Base-by-base conservation (phyloP, 2,888 invertebrate species). In the Caenorhabditis afra region DNA sequence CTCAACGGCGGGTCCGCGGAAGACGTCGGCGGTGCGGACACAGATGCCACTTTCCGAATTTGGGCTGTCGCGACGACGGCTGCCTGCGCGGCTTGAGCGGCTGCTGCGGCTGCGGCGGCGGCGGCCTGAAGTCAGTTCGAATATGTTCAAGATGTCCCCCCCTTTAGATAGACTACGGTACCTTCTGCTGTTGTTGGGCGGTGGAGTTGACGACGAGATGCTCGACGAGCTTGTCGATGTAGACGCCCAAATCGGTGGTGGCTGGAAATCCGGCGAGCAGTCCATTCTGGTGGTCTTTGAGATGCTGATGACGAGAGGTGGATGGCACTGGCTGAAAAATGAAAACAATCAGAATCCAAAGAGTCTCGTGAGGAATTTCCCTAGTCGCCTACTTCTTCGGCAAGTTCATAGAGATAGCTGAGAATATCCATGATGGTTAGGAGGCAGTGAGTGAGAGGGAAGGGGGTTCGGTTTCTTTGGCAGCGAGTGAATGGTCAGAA, bases 181-280 rank as follows among this genome's bases (percentile, higher is more conserved):
- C 68, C 59, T 79, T 74, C 45, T 73, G 74, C 11, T 68, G 74
- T 16, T 79, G 74, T 37, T 73, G 79, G 22, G 59, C 66, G 4
- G 80, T 79, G 20, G 74, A 61, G 70, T 83, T 80, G 55, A 86
- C 81, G 22, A 86, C 86, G 29, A 86, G 71, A 14, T 74, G 77
- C 70, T 86, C 86, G 68, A 86, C 85, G 39, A 86, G 68, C 16
- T 81, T 70, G 68, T 85, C 86, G 49, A 86, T 84, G 81, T 85
- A 86, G 45, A 75, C 67, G 44, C 79, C 82, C 23, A 85, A 58
- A 64, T 84, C 84, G 53, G 70, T 61, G 64, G 61, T 55, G 50
- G 18, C 45, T 14, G 49, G 64, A 29, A 49, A 39, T 14, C 49
- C 57, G 52, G 41, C 16, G 50, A 55, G 53, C 35, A 45, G 68